Percentiles rank a stretch among this genome's conserved stretches.
Conservation (phyloP, 1,140 invertebrate species). For the Magallana gigas region DNA sequence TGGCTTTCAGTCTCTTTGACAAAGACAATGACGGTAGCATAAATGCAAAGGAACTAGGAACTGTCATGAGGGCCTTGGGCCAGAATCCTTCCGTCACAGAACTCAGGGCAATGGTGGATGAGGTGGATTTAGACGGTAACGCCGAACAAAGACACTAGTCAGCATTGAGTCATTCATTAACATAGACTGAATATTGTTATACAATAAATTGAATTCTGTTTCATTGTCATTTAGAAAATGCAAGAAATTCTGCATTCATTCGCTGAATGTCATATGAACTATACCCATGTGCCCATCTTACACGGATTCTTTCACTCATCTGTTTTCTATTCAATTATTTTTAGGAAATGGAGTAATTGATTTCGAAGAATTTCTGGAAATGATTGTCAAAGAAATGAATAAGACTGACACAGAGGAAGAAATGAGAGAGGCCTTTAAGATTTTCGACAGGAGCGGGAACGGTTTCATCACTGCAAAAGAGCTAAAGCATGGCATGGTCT, state of each 20-base stretch:
- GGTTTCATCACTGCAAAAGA: constrained; percentile 50
- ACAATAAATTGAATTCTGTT: too few species aligned
- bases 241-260: too few species aligned
- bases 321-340: neutral
- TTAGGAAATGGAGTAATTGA: constrained; percentile 82
- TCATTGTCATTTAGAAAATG: too few species aligned
- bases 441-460: constrained; percentile 98
- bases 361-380: constrained; percentile 98
- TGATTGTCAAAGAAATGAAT: constrained; percentile 99
- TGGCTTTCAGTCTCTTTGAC: constrained; percentile 61
- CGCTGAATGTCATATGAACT: too few species aligned
- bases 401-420: constrained; percentile 99
- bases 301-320: neutral
- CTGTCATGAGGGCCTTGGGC: constrained; percentile 57
- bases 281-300: too few species aligned
- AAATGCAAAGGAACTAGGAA: constrained; percentile 52
- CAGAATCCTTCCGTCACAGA: constrained; percentile 59
- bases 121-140: constrained; percentile 59
- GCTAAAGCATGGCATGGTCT: constrained; percentile 42
- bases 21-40: constrained; percentile 55
- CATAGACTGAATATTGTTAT: too few species aligned
- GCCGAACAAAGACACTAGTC: neutral
- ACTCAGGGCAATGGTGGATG: constrained; percentile 54
- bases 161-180: too few species aligned
- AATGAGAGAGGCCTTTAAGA: constrained; percentile 98